Percentiles rank a stretch among this genome's conserved stretches.
These are phyloP conservation scores for Xyrauchen texanus DNA, from an alignment of 2,113 vertebrate species.

Conservation along the genomic window DNA sequence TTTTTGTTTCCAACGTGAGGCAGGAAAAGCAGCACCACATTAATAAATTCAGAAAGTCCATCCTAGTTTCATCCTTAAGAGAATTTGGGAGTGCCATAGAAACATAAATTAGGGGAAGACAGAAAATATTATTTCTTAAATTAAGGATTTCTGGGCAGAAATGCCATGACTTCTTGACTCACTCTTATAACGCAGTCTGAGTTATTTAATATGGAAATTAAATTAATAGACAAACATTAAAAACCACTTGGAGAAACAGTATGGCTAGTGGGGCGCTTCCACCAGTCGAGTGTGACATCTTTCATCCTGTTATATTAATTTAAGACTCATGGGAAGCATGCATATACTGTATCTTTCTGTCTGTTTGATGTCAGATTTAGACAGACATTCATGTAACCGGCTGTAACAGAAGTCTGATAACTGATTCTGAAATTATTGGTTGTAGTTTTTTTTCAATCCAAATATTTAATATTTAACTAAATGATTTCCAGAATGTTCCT, in stretches of 20 bases:
- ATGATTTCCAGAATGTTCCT: not conserved
- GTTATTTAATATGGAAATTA: slow-evolving; percentile 44
- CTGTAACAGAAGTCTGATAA: slow-evolving; percentile 1
- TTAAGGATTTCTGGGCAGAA: slow-evolving; percentile 44
- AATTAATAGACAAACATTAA: slow-evolving; percentile 38
- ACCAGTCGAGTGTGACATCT: slow-evolving; percentile 28
- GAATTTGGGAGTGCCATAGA: slow-evolving; percentile 17
- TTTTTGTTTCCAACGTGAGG: too few species aligned
- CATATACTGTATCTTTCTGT: slow-evolving; percentile 25
- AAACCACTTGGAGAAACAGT: slow-evolving; percentile 6
- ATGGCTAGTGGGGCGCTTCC: not conserved
- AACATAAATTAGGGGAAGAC: slow-evolving; percentile 39
- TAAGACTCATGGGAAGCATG: slow-evolving; percentile 10
- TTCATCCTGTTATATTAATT: slow-evolving; percentile 31
- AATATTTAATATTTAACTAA: not conserved
- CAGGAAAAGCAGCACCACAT: not conserved
- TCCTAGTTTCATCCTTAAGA: not conserved
- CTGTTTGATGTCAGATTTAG: slow-evolving; percentile 34
- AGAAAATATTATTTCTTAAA: slow-evolving; percentile 49
- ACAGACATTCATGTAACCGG: not conserved
- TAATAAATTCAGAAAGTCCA: not conserved
- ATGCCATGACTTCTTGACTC: slow-evolving; percentile 27
- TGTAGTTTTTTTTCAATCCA: not conserved
- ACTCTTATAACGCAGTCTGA: slow-evolving; percentile 12
- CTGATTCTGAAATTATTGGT: not conserved